These are phyloP conservation scores for Sphyrna mokarran DNA, from an alignment of 2,113 vertebrate genomes.

Conservation along the genomic window DNA sequence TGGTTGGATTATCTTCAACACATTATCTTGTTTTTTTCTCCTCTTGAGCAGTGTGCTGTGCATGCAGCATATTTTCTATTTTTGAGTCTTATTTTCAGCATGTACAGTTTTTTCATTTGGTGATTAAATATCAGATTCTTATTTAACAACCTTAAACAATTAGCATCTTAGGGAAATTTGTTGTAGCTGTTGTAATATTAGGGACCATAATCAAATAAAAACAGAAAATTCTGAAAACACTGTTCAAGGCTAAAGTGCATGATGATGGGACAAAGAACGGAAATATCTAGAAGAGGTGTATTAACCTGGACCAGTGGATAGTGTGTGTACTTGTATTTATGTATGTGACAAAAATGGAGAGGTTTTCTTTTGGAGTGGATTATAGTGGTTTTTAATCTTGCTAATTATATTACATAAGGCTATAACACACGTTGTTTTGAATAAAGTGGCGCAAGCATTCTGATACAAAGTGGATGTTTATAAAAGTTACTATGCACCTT, in stretches of 20 bases:
- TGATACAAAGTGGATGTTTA: too few species aligned
- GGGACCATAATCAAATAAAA: background rate
- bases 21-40: background rate
- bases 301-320: background rate
- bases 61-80: background rate
- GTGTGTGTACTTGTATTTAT: background rate
- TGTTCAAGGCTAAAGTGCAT: too few species aligned
- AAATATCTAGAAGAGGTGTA: too few species aligned
- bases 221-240: too few species aligned
- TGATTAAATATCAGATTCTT: background rate
- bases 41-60: background rate
- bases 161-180: background rate
- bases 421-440: too few species aligned
- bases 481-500: background rate
- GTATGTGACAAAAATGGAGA: background rate
- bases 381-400: background rate
- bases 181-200: background rate
- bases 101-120: background rate
- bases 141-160: background rate
- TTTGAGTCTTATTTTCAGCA: background rate
- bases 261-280: too few species aligned
- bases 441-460: background rate
- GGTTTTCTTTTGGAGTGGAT: background rate
- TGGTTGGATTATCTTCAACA: background rate
- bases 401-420: background rate